Base-by-base conservation (phyloP, 2,888 invertebrate species). In the Panorpa germanica region DNA sequence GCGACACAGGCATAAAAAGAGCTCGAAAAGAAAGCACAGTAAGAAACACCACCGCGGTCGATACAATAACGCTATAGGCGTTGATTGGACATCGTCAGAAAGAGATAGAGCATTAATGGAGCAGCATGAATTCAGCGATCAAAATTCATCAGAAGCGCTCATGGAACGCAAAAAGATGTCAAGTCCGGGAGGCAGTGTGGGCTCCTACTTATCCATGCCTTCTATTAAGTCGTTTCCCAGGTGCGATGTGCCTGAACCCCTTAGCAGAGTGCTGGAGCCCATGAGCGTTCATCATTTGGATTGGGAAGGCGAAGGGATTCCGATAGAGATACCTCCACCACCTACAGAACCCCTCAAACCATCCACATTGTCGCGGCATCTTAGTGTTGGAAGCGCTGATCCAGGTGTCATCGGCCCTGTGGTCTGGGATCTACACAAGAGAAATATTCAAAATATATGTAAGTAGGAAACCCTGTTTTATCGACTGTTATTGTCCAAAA, bases 171-270 rank as follows among this genome's bases (percentile, higher is more conserved):
- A n/a, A n/a, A n/a, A n/a, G n/a, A n/a, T n/a, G n/a, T n/a, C n/a
- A n/a, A n/a, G n/a, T n/a, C n/a, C n/a, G n/a, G n/a, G 65, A 0
- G 60, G 56, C 4, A 67, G 68, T 4, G 67, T 83, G 1, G 77
- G 78, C 26, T 82, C 82, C 0, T 82, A 77, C 45, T 61, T 83
- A 4, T 82, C 82, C 1, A 83, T 83, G 82, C 80, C 80, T 13
- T 81, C 82, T 3, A 73, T 82, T 7, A 76, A 72, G 43, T 71
- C 76, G n/a, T 85, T 83, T 44, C 83, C 83, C 2, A 75, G 75
- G 49, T 67, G 71, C 4, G 67, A 67, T 39, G 66, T 76, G 33
- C 77, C 77, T 3, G 81, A 82, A 45, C 81, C 82, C 0, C 49
- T 83, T 8, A 75, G 73, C 29, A 69, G 73, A 39, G 77, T 82